phyloP scores from a whole-genome alignment of 2,113 vertebrate species.

The Neolamprologus sp. region DNA sequence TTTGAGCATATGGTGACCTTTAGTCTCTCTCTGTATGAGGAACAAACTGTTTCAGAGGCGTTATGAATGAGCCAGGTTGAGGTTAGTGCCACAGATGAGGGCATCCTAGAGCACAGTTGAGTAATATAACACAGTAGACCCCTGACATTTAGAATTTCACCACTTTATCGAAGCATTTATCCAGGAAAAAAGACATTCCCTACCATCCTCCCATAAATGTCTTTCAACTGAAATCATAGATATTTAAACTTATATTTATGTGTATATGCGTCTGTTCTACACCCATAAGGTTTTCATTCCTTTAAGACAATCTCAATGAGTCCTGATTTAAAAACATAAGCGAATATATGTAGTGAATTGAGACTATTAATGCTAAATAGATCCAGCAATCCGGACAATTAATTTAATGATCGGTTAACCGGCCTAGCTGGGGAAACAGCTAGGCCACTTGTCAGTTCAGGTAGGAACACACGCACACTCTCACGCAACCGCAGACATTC shows the following conservation, averaged over 20 bases:
- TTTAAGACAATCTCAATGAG: constrained; percentile 10
- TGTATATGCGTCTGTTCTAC: not conserved
- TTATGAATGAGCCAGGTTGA: not conserved
- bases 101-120: not conserved
- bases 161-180: not conserved
- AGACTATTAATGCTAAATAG: constrained; percentile 27
- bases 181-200: not conserved
- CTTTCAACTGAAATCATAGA: not conserved
- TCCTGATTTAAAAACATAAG: constrained; percentile 5
- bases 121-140: not conserved
- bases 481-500: not conserved
- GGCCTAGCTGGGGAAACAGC: constrained; percentile 4
- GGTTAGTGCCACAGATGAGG: not conserved
- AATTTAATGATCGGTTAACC: constrained; percentile 41
- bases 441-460: not conserved
- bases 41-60: not conserved
- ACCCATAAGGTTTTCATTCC: not conserved
- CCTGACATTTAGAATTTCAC: not conserved
- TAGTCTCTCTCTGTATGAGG: not conserved
- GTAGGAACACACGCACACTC: not conserved
- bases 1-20: constrained; percentile 3
- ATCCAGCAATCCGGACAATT: constrained; percentile 32
- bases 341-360: not conserved
- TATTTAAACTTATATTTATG: not conserved
- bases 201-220: not conserved